Evolutionary conservation across 2,113 vertebrate genomes (phyloP), one percentile per base, ranked within the genome.

Genomic region (Irena cyanogastra): DNA sequence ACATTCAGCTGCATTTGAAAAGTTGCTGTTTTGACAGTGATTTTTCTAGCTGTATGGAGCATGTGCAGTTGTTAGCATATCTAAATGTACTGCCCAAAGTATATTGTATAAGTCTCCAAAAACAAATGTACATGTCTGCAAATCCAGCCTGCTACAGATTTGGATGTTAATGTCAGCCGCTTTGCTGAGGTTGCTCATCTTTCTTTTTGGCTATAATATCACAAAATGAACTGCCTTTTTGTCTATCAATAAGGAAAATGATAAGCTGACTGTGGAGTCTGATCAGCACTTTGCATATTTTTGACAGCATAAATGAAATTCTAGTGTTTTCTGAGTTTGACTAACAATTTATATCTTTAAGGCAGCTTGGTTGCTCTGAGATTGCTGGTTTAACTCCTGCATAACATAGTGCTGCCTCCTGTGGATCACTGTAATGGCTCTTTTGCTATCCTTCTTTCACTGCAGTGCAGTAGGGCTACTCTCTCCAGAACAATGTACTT

Each of bases 261-360:
- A 92, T 93, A 96, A 95, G 60, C 83, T 89, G 85, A 77, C 78
- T 75, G 89, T 84, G 92, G 90, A 94, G 82, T 84, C 97, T 97
- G 94, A 97, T 95, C 94, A 96, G 85, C 84, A 92, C 89, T 97
- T 97, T 87, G 88, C 82, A 90, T 93, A 92, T 92, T 97, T 97
- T 93, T 96, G 97, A 97, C 97, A 96, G 87, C 90, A 93, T 96
- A 97, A 97, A 96, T 93, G 96, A 97, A 96, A 95, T 95, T 94
- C 83, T 94, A 77, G 78, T 96, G 96, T 95, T 97, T 96, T 97
- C 92, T 86, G 91, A 96, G 79, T 96, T 96, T 97, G 77, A 95
- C 71, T 97, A 77, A 82, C 50, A 69, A 89, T 97, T 97, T 97
- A 83, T 96, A 59, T 93, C 93, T 97, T 97, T 97, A 97, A 95